Evolutionary conservation across 2,888 invertebrate species (phyloP), one percentile per base, ranked within the genome.

Genomic region (Panopea generosa): DNA sequence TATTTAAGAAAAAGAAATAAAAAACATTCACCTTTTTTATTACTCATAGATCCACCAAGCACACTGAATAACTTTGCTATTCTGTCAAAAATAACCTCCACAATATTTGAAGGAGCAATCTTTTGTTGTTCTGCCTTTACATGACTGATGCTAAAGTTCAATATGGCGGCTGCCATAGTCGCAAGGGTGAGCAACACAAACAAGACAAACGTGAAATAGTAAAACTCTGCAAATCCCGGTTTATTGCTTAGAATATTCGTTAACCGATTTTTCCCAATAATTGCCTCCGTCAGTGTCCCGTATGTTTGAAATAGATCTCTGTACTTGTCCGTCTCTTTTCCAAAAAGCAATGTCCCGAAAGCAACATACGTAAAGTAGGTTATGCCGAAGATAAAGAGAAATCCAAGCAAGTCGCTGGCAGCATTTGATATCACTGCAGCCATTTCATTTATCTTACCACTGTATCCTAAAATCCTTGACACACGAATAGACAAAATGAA

Each of bases 361-460:
- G 84, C 66, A 11, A 89, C 87, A 82, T 90, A 92, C 4, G 89
- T 90, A 26, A 86, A 79, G 76, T 88, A 89, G 20, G 89, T 87
- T 26, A 93, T 86, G 53, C 92, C 83, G 85, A 93, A 93, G 16
- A 92, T 90, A 20, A 93, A 76, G 20, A 87, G 83, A 84, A 94
- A 94, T 3, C 91, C 90, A 24, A 90, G 86, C 55, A 93, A 87
- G 57, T 93, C 92, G 29, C 81, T 83, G 11, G 90, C 89, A 18
- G 93, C 92, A 55, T 86, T 83, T 22, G 84, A 82, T 27, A 93
- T 87, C 0, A 93, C 93, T 16, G 89, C 89, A 0, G 92, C 92
- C 73, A 93, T 87, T 84, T 93, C 90, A 60, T 92, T 92, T 73
- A 93, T 92, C 47, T 93, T 89, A 49, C 91, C 90, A 86, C 94